Evolutionary conservation across 2,888 invertebrate species (phyloP).

Genomic region (Hylaea fasciaria): DNA sequence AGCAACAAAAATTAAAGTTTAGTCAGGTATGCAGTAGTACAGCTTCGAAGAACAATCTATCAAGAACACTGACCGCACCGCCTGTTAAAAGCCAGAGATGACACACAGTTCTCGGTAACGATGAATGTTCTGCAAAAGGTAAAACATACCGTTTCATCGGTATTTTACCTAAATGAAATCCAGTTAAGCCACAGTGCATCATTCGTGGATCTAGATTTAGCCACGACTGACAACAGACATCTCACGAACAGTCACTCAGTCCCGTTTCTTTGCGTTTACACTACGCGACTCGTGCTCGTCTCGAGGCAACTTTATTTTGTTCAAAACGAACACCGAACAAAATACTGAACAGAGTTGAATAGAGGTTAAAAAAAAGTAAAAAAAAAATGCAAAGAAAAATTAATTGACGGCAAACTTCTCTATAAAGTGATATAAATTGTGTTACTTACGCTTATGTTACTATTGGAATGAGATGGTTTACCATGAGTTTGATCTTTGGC

Average conservation of each 20-base stretch:
- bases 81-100: conserved; percentile 37
- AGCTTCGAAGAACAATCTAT: conserved; percentile 12
- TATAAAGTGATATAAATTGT: no score
- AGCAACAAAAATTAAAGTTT: no score
- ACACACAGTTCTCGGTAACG: conserved; percentile 50
- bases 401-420: no score
- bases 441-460: no score
- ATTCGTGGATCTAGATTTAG: conserved; percentile 60
- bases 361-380: no score
- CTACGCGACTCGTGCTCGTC: background rate
- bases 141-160: conserved; percentile 6
- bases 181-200: conserved; percentile 51
- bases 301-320: background rate
- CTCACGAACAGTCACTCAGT: conserved; percentile 47
- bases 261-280: conserved; percentile 3
- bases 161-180: conserved; percentile 46
- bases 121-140: conserved; percentile 43
- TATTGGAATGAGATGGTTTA: no score
- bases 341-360: no score
- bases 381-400: no score
- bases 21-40: no score
- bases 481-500: no score
- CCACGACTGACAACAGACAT: conserved; percentile 65
- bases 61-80: conserved; percentile 21
- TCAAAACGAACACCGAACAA: no score